Percentiles rank a stretch among this genome's conserved stretches.
Conservation (phyloP, 2,797 vertebrate genomes). For the Siniperca obscura region DNA sequence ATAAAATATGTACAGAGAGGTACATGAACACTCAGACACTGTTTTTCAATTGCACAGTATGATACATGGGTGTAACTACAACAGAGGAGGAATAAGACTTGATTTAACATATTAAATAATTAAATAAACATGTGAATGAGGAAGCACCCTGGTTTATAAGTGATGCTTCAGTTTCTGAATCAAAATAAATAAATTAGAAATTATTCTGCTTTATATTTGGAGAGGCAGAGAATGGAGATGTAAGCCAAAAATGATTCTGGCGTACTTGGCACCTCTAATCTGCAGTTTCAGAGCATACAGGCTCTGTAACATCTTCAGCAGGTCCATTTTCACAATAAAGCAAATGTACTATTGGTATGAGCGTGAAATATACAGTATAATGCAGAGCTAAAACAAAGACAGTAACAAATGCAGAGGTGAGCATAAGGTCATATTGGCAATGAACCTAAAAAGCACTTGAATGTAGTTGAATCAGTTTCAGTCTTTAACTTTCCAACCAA, state of each 20-base stretch:
- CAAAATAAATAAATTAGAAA: conserved; percentile 40
- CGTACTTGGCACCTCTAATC: conserved; percentile 50
- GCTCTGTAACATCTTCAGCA: conserved; percentile 56
- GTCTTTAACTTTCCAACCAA: conserved; percentile 41
- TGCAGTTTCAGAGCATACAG: conserved; percentile 45
- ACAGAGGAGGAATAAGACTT: conserved; percentile 25
- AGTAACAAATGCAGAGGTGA: conserved; percentile 40
- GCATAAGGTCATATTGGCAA: conserved; percentile 68
- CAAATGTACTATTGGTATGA: conserved; percentile 41
- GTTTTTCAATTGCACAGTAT: conserved; percentile 61
- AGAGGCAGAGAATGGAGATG: conserved; percentile 36
- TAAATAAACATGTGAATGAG: conserved; percentile 23
- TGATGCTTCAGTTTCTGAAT: conserved; percentile 43
- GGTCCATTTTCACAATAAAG: conserved; percentile 69
- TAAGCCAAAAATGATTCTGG: conserved; percentile 32
- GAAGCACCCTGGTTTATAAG: conserved; percentile 24
- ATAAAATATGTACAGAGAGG: conserved; percentile 73
- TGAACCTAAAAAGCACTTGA: conserved; percentile 73
- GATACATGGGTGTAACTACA: conserved; percentile 43
- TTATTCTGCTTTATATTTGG: conserved; percentile 33
- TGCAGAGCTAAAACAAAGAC: conserved; percentile 41
- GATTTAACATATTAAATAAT: conserved; percentile 11
- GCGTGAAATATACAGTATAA: conserved; percentile 33
- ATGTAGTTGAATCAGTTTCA: conserved; percentile 45
- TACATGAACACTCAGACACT: conserved; percentile 61